phyloP scores from a whole-genome alignment of 2,797 vertebrate genomes.

The Epinephelus coioides region DNA sequence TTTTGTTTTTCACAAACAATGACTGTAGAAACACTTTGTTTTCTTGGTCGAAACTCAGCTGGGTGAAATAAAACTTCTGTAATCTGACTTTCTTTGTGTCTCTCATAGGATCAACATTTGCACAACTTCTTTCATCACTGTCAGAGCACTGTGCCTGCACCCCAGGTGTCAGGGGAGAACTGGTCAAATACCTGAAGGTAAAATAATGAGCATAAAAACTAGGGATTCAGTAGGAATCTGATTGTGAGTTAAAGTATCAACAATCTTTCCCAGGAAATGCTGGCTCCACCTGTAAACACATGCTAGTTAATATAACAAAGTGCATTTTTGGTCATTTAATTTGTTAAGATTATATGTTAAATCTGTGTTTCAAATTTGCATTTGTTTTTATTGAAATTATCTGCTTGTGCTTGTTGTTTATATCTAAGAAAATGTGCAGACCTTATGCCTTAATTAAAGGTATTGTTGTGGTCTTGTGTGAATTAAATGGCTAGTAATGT shows the following conservation, averaged over 20 bases:
- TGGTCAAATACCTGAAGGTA: conserved; percentile 99
- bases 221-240: no score
- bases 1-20: background rate
- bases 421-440: background rate
- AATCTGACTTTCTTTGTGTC: conserved; percentile 13
- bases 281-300: background rate
- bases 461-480: background rate
- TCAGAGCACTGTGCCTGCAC: conserved; percentile 88
- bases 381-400: background rate
- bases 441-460: background rate
- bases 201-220: background rate
- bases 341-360: background rate
- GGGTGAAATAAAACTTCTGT: background rate
- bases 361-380: background rate
- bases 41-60: background rate
- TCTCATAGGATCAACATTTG: conserved; percentile 94
- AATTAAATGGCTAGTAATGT: background rate
- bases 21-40: background rate
- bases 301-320: no score
- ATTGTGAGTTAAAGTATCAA: no score
- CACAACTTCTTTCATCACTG: conserved; percentile 99
- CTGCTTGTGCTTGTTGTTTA: background rate
- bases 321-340: background rate
- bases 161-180: conserved; percentile 89
- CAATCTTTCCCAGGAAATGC: no score